A percentile compares a stretch with the other conserved stretches of the same genome.
Evolutionary conservation across 2,113 vertebrate species (phyloP).

Genomic region (Entelurus aequoreus): DNA sequence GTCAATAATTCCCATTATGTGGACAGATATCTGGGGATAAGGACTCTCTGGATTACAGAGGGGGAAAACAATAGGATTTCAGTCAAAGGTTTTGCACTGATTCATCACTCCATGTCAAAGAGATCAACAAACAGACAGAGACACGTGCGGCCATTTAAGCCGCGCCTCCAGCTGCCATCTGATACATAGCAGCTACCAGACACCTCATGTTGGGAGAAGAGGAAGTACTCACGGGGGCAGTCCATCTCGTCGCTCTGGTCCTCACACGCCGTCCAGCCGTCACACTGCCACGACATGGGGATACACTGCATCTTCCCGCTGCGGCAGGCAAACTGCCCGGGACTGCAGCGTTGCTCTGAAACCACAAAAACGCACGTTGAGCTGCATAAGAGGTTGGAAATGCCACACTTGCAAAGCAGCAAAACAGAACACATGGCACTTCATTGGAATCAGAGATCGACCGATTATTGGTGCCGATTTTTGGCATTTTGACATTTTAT

Average conservation of each 20-base stretch:
- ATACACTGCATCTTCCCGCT: constrained; percentile 96
- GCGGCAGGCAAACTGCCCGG: constrained; percentile 89
- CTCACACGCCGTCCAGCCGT: constrained; percentile 91
- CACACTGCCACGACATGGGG: constrained; percentile 90
- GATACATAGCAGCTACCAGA: constrained; percentile 13
- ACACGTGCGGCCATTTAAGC: constrained; percentile 27
- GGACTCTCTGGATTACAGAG: constrained; percentile 42
- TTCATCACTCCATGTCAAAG: constrained; percentile 18
- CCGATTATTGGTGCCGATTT: too few relatives aligned
- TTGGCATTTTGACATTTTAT: too few relatives aligned
- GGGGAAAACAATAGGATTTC: constrained; percentile 54
- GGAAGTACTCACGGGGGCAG: constrained; percentile 81
- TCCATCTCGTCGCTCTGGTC: constrained; percentile 92
- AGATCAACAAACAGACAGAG: constrained; percentile 32
- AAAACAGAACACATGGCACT: too few relatives aligned
- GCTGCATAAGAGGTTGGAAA: constrained; percentile 5
- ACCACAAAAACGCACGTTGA: constrained; percentile 22
- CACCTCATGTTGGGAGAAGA: constrained; percentile 6
- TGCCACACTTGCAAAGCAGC: not conserved
- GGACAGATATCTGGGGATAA: constrained; percentile 50
- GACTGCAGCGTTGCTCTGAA: constrained; percentile 87
- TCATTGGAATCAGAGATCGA: too few relatives aligned
- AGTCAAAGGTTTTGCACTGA: constrained; percentile 39
- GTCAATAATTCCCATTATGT: constrained; percentile 55
- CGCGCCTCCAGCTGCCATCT: constrained; percentile 12